phyloP scores from a whole-genome alignment of 2,888 invertebrate genomes.

The Drosophila fungiperda region DNA sequence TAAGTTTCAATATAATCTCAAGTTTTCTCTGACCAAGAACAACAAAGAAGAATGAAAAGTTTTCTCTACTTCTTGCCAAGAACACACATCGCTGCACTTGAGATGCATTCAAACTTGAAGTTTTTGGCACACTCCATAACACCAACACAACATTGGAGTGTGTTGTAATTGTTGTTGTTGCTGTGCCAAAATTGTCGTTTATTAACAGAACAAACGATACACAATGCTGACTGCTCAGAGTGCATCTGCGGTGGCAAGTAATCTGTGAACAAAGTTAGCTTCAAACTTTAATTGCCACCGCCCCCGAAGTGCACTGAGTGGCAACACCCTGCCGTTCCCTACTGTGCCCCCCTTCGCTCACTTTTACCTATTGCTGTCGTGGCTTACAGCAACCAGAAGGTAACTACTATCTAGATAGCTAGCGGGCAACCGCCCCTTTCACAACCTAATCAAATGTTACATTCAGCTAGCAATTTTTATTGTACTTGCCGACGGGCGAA shows the following conservation, averaged over 20 bases:
- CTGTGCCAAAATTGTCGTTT: slow-evolving; percentile 56
- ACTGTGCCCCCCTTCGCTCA: neutral
- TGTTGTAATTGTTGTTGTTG: slow-evolving; percentile 7
- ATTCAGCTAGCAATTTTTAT: slow-evolving; percentile 72
- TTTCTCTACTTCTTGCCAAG: slow-evolving; percentile 4
- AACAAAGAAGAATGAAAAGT: slow-evolving; percentile 19
- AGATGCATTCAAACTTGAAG: slow-evolving; percentile 49
- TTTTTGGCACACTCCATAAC: slow-evolving; percentile 29
- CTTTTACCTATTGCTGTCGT: slow-evolving; percentile 35
- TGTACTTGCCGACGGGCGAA: slow-evolving; percentile 69
- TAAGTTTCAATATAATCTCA: slow-evolving; percentile 37
- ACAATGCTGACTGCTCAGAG: slow-evolving; percentile 21
- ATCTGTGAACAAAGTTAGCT: slow-evolving; percentile 59
- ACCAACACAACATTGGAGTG: slow-evolving; percentile 9
- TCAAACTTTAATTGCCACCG: slow-evolving; percentile 71
- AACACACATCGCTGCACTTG: slow-evolving; percentile 52
- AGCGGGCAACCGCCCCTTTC: slow-evolving; percentile 33
- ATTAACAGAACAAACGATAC: slow-evolving; percentile 61
- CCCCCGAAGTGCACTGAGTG: slow-evolving; percentile 56
- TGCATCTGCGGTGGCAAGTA: slow-evolving; percentile 53
- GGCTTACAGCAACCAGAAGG: slow-evolving; percentile 8
- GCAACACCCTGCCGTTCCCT: slow-evolving; percentile 42
- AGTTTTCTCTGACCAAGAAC: slow-evolving; percentile 65
- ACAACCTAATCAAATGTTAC: slow-evolving; percentile 77
- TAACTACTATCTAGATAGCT: slow-evolving; percentile 4